Base-by-base conservation (phyloP, 2,888 invertebrate genomes). In the Eupithecia dodoneata region DNA sequence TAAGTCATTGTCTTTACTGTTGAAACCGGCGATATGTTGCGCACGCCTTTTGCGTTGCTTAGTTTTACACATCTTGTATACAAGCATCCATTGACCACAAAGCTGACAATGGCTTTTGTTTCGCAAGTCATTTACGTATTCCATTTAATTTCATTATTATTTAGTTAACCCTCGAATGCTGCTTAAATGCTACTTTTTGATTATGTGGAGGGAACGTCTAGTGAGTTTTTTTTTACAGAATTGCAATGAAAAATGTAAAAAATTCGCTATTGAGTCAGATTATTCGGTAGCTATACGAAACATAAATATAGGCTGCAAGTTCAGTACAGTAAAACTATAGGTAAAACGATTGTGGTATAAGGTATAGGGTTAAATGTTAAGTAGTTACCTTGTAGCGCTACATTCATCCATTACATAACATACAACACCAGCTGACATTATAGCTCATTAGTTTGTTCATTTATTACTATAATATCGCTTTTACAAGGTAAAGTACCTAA, bases 1-100 rank as follows among this genome's bases (percentile, higher is more conserved):
- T 82, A 72, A 74, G 74, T 76, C 83, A 85, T 87, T 87, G 88
- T 86, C 82, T 81, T 77, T 77, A 80, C 77, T 86, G 83, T 83
- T 80, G 81, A 85, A 82, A 81, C 76, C 66, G 44, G 74, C 66
- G 30, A 63, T 49, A 71, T 67, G 49, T 81, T 83, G 79, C 81
- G 77, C 76, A 81, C 71, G 73, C 73, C 74, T 81, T 80, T 81
- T 80, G 72, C 79, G 13, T 70, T 10, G 55, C 12, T 70, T 73
- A 52, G 44, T 55, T 65, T 73, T 74, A 73, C 79, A 76, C 73
- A 71, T 65, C 80, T 77, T 77, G 18, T 73, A 79, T 76, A 77
- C 72, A 76, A 69, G 75, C 72, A 63, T 63, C 49, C 71, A 67
- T 78, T 72, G 47, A 71, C 71, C 63, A 55, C 59, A 72, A 42